Evolutionary conservation across 2,113 vertebrate genomes (phyloP), one percentile per base, ranked within the genome.

Genomic region (Seriola dumerili): DNA sequence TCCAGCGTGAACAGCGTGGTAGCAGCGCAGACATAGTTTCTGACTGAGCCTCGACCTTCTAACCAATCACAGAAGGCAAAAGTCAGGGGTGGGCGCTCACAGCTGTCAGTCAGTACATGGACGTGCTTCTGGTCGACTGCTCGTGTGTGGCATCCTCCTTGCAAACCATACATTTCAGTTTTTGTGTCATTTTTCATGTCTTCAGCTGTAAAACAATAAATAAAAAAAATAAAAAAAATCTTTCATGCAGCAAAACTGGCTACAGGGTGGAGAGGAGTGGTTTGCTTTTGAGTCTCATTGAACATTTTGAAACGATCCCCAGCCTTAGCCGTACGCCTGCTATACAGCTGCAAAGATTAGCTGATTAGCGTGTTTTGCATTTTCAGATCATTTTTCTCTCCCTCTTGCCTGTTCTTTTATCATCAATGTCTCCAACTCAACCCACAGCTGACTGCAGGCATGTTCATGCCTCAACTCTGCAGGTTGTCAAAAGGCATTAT

Each of bases 401-500:
- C n/a, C 52, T 34, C 29, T 46, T 36, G 19, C 21, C 42, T 13
- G 2, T 34, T 61, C 48, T 50, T 66, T 79, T 52, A n/a, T 17
- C 16, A 44, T 38, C 32, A 17, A 32, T 57, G 19, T 81, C 25
- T 61, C 13, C 42, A 58, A 48, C 61, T 63, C 19, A 76, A 75
- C 63, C 25, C 64, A 44, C 42, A 34, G 77, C 73, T 58, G 77
- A 58, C 78, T 79, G 71, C 44, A 61, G 67, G 80, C 72, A 59
- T 58, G 44, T 62, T 72, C 73, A 64, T 61, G 67, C 72, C 71
- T 72, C 59, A 32, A 13, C 80, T 58, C 73, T 64, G 65, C 66
- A 10, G 32, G 72, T 61, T 90, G 83, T 88, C 88, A 86, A 21
- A 72, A 79, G 13, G 75, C 65, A 88, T 88, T 70, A 84, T 80